Base-by-base conservation (phyloP, 2,888 invertebrate species). In the Poecilus cupreus region DNA sequence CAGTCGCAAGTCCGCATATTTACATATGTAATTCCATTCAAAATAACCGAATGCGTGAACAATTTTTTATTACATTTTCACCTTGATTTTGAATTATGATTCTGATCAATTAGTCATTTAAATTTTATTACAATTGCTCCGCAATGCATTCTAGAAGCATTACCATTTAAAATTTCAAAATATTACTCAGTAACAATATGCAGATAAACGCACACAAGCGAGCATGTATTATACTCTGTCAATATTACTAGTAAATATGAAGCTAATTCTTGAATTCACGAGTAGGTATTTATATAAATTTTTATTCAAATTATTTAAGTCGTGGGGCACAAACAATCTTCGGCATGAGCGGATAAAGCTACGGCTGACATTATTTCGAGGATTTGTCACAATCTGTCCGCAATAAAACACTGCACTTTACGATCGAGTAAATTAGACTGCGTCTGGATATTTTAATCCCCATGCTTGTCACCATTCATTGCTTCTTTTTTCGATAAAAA, bases 301-400 rank as follows among this genome's bases (percentile, higher is more conserved):
- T 57, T 57, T 57, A 43, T 70, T 70, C 20, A 16, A 70, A 18
- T 70, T 37, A 70, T 70, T 43, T 39, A 18, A 39, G 18, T 20
- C 39, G 22, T 43, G 18, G 16, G 20, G 4, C 46, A 72, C 46
- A 72, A 72, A 68, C 37, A 68, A 37, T 8, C 2, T 37, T 37
- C 64, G 20, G 37, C 20, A 68, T 68, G 37, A 26, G 24, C 8
- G 37, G 18, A 10, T 32, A 37, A 68, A 68, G 37, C 18, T 2
- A 6, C 18, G 8, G 2, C 18, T 43, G 49, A 46, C 72, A 72
- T 72, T 72, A 72, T 72, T 72, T 72, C n/a, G 32, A 49, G 72
- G 72, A 72, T 72, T 72, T 72, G 72, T 72, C 72, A 46, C 24
- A 18, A 37, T 70, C 70, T 18, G 70, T 70, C 18, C 22, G 20